Percentiles rank a stretch among this genome's conserved stretches.
These are phyloP conservation scores for Pogonus chalceus DNA, from an alignment of 1,140 invertebrate genomes.

Conservation along the genomic window DNA sequence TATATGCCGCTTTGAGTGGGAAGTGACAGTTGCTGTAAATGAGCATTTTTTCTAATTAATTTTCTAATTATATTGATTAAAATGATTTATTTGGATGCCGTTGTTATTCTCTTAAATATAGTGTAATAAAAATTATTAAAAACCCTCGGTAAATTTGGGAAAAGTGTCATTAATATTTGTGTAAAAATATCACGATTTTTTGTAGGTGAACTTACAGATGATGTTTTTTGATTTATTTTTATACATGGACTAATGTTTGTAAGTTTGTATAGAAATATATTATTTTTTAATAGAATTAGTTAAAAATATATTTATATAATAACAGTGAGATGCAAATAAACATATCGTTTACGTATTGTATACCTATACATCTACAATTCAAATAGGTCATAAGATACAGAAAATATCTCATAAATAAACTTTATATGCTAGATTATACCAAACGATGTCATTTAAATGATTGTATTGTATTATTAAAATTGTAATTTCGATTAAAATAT, in stretches of 20 bases:
- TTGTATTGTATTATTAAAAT: too few species aligned
- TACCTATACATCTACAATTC: too few species aligned
- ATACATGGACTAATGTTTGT: not conserved
- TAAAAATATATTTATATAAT: too few species aligned
- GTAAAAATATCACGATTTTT: not conserved
- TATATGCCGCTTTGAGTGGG: constrained; percentile 1
- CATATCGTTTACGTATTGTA: too few species aligned
- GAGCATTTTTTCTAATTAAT: not conserved
- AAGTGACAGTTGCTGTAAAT: not conserved
- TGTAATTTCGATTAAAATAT: too few species aligned
- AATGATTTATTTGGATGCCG: not conserved
- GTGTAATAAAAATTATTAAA: not conserved
- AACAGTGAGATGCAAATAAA: too few species aligned
- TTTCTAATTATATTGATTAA: not conserved
- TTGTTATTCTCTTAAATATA: not conserved
- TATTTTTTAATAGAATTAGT: too few species aligned
- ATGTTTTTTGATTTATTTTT: not conserved
- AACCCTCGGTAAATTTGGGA: not conserved
- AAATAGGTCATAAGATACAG: too few species aligned
- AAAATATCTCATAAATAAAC: too few species aligned
- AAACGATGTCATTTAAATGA: too few species aligned
- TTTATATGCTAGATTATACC: too few species aligned
- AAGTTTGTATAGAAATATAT: too few species aligned
- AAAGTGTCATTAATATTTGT: not conserved
- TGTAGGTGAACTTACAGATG: not conserved